Evolutionary conservation across 2,113 vertebrate genomes (phyloP).

Genomic region (Cettia cetti): DNA sequence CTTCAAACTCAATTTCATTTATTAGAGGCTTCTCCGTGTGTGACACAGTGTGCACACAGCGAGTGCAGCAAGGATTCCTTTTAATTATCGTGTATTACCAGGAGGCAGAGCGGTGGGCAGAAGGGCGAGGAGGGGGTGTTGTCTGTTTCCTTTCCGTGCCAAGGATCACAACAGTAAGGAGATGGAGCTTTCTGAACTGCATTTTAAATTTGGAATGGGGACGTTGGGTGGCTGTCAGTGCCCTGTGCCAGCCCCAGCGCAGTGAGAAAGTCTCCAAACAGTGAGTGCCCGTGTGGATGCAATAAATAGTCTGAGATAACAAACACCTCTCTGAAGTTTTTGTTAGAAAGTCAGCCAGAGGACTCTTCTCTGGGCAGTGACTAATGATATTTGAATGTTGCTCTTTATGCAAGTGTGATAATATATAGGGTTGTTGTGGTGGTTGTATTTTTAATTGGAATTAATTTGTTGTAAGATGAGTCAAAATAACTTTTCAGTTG

Average conservation of each 20-base stretch:
- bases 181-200: neutral
- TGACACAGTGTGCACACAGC: conserved; percentile 1
- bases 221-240: neutral
- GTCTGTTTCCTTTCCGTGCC: neutral
- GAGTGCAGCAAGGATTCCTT: neutral
- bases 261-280: neutral
- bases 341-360: conserved; percentile 63
- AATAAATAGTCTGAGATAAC: conserved; percentile 64
- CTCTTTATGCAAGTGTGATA: neutral
- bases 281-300: neutral
- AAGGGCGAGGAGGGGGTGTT: neutral
- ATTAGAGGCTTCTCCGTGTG: conserved; percentile 2
- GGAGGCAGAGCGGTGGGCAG: neutral
- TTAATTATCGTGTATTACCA: neutral
- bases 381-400: conserved; percentile 17
- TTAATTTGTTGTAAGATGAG: neutral
- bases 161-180: neutral
- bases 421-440: neutral
- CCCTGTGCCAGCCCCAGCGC: neutral
- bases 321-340: conserved; percentile 42
- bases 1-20: conserved; percentile 49
- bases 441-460: neutral
- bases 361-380: conserved; percentile 32
- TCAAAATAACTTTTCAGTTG: neutral
- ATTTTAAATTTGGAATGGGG: neutral